Evolutionary conservation across 1,140 invertebrate species (phyloP).

Genomic region (Maconellicoccus hirsutus): DNA sequence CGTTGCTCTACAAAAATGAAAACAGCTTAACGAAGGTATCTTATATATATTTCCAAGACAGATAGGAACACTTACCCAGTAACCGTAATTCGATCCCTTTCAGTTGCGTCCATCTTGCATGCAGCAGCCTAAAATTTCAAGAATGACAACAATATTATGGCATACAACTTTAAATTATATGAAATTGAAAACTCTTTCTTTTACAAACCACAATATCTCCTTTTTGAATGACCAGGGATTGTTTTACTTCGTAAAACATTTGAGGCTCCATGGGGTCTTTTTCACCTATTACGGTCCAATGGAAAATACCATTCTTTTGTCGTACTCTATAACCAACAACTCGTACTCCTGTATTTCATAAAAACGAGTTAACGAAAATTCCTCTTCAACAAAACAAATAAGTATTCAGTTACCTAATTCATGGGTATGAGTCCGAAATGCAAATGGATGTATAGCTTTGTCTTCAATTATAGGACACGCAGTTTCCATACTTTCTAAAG

Average conservation of each 20-base stretch:
- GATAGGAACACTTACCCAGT: constrained; percentile 55
- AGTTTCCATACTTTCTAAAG: constrained; percentile 73
- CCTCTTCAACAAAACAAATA: not conserved
- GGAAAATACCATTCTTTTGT: constrained; percentile 43
- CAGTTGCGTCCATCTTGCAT: constrained; percentile 80
- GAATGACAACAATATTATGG: constrained; percentile 1
- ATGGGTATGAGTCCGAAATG: constrained; percentile 90
- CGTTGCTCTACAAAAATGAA: constrained; percentile 53
- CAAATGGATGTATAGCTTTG: constrained; percentile 84
- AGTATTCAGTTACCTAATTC: constrained; percentile 49
- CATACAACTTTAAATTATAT: constrained; percentile 11
- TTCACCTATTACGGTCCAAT: constrained; percentile 80
- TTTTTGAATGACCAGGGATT: constrained; percentile 43
- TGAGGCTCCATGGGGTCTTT: constrained; percentile 82
- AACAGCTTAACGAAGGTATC: not conserved
- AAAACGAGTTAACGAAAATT: constrained; percentile 4
- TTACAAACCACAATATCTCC: constrained; percentile 60
- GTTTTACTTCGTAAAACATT: constrained; percentile 87
- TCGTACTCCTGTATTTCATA: constrained; percentile 49
- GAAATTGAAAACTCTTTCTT: not conserved
- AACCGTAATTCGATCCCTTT: constrained; percentile 46
- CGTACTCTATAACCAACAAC: constrained; percentile 77
- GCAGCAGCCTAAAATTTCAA: constrained; percentile 48
- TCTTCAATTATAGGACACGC: constrained; percentile 68
- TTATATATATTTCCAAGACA: not conserved